Percentiles rank a stretch among this genome's conserved stretches.
Conservation (phyloP, 2,797 vertebrate species). For the Hybognathus amarus region DNA sequence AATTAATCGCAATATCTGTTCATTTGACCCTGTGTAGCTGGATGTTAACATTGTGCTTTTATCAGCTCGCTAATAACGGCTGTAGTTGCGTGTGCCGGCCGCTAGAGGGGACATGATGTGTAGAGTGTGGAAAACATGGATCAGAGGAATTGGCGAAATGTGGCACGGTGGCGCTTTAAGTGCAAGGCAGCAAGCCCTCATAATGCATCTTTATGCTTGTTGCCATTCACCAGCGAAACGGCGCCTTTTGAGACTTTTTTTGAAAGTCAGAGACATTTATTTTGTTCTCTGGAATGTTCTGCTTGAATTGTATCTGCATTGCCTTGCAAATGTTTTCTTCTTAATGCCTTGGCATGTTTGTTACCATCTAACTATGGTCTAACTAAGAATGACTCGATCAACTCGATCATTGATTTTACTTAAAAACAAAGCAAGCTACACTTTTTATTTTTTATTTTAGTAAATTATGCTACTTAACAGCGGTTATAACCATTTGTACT, state of each 20-base stretch:
- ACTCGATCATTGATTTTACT: too few species aligned
- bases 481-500: background rate
- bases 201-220: background rate
- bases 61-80: constrained; percentile 74
- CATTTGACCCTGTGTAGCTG: constrained; percentile 74
- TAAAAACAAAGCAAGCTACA: background rate
- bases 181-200: constrained; percentile 34
- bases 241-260: constrained; percentile 4
- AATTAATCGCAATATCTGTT: constrained; percentile 69
- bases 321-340: background rate
- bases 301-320: background rate
- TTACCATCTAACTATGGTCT: background rate
- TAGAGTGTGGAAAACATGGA: constrained; percentile 65
- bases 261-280: background rate
- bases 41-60: constrained; percentile 78
- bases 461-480: background rate
- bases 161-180: constrained; percentile 57
- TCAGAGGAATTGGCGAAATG: constrained; percentile 67
- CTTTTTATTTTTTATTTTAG: background rate
- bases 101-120: constrained; percentile 77
- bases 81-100: constrained; percentile 75
- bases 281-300: background rate
- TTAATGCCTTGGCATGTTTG: background rate
- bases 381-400: background rate
- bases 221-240: background rate